phyloP scores from a whole-genome alignment of 1,140 invertebrate genomes.

The Palaemon carinicauda region DNA sequence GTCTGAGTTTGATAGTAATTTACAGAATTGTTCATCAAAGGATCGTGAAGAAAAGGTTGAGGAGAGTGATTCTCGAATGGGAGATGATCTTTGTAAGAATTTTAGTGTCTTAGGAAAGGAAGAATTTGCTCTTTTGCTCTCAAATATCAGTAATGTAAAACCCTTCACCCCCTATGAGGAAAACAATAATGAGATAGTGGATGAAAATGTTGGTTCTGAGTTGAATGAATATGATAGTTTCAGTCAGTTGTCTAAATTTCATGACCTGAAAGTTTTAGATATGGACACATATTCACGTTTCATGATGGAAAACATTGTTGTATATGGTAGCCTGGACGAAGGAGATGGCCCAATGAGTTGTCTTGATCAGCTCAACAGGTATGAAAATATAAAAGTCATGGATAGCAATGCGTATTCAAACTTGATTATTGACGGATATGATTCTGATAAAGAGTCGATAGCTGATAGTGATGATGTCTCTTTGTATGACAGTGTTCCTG shows the following conservation, averaged over 20 bases:
- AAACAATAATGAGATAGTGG: not conserved
- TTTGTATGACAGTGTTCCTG: too few species aligned
- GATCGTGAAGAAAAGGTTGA: not conserved
- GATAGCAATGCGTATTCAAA: slow-evolving; percentile 13
- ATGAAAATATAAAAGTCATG: slow-evolving; percentile 22
- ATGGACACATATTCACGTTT: slow-evolving; percentile 45
- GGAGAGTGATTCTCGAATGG: not conserved
- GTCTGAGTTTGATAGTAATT: too few species aligned
- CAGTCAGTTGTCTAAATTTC: slow-evolving; percentile 7
- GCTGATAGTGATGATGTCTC: too few species aligned
- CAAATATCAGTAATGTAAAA: not conserved
- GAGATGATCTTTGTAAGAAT: not conserved
- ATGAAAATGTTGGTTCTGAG: not conserved
- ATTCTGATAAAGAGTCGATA: not conserved
- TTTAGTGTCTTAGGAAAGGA: not conserved
- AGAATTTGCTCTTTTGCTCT: not conserved
- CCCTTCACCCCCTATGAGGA: not conserved
- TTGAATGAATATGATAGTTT: not conserved
- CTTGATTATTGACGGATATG: not conserved
- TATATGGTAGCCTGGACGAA: slow-evolving; percentile 37
- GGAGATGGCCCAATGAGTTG: not conserved
- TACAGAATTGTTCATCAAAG: too few species aligned
- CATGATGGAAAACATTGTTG: slow-evolving; percentile 50
- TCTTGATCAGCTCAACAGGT: slow-evolving; percentile 34
- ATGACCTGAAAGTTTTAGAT: slow-evolving; percentile 30